Percentiles rank a stretch among this genome's conserved stretches.
Conservation (phyloP, 2,797 vertebrate species). For the Podarcis siculus region DNA sequence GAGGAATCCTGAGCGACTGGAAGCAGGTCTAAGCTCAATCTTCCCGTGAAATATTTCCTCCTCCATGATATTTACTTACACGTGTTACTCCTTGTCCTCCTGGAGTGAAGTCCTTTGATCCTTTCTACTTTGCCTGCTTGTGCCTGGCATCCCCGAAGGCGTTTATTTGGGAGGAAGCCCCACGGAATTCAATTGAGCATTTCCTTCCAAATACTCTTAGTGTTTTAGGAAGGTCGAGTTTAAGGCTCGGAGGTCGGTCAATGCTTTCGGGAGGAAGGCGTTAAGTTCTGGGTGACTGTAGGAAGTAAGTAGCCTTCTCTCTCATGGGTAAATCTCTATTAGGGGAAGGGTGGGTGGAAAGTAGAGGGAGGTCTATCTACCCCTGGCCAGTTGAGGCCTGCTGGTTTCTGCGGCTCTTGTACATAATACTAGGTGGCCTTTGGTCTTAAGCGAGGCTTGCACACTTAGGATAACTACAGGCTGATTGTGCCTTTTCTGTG, state of each 20-base stretch:
- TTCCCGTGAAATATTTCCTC: neutral
- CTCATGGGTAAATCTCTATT: neutral
- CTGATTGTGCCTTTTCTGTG: neutral
- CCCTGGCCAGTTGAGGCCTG: neutral
- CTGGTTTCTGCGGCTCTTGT: neutral
- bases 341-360: neutral
- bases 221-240: neutral
- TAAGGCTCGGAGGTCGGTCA: neutral
- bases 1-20: neutral
- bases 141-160: neutral
- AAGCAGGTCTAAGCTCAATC: neutral
- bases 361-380: neutral
- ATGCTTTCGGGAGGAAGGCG: neutral
- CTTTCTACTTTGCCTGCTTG: neutral
- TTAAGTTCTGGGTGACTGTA: too few relatives aligned
- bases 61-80: neutral
- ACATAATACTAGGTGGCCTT: neutral
- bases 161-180: neutral
- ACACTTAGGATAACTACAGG: neutral
- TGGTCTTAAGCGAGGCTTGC: neutral
- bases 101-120: neutral
- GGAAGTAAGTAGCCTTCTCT: neutral
- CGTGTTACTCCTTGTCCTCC: neutral
- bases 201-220: neutral
- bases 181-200: neutral